Conservation (phyloP, 2,797 vertebrate genomes). For the Microtus obscurus region DNA sequence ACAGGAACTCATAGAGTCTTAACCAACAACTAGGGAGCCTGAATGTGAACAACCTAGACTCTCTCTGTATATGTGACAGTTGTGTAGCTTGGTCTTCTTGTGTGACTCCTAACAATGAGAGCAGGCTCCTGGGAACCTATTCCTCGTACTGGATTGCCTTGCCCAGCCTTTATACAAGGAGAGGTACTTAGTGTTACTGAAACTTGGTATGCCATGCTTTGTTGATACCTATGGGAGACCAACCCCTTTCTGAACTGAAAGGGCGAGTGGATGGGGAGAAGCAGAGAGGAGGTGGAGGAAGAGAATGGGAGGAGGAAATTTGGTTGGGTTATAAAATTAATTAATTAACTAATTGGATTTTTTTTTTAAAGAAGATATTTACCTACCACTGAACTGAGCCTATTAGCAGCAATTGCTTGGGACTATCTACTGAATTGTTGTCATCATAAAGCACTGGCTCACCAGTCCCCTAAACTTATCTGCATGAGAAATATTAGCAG, state of each 20-base stretch:
- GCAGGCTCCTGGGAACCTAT: background rate
- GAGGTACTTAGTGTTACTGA: background rate
- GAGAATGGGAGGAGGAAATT: background rate
- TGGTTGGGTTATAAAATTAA: background rate
- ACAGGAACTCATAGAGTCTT: background rate
- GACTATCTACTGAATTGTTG: background rate
- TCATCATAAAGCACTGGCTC: background rate
- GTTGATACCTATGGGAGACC: background rate
- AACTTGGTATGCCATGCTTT: background rate
- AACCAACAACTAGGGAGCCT: background rate
- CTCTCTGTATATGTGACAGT: background rate
- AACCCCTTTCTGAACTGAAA: background rate
- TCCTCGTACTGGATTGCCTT: background rate
- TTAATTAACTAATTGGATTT: background rate
- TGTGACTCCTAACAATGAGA: background rate
- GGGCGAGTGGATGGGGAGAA: background rate
- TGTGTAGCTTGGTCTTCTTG: background rate
- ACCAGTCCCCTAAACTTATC: background rate
- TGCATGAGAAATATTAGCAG: slow-evolving; percentile 5
- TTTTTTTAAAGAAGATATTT: background rate
- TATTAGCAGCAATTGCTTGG: background rate
- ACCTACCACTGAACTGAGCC: background rate
- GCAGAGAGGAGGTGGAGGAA: background rate
- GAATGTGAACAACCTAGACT: background rate
- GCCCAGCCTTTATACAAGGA: background rate